These are phyloP conservation scores for Dioctria linearis DNA, from an alignment of 2,888 invertebrate genomes.

Conservation along the genomic window DNA sequence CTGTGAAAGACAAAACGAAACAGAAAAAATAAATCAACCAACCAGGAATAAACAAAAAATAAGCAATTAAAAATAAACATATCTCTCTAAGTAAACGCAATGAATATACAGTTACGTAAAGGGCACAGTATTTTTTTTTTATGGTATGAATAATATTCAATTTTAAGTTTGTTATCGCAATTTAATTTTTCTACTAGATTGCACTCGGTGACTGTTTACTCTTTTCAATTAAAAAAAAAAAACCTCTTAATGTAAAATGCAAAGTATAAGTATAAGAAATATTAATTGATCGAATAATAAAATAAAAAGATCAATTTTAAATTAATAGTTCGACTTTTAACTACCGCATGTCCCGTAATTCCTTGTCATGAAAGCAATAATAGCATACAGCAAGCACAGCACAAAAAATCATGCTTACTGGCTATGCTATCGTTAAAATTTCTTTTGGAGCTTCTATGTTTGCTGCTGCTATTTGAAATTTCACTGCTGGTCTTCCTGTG, in stretches of 20 bases:
- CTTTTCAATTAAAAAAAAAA: conserved; percentile 29
- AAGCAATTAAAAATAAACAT: conserved; percentile 26
- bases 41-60: background rate
- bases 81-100: conserved; percentile 42
- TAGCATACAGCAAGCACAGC: no score
- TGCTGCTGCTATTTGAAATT: no score
- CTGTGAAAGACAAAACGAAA: no score
- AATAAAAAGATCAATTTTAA: conserved; percentile 35
- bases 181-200: conserved; percentile 35
- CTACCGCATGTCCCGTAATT: background rate
- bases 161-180: conserved; percentile 28
- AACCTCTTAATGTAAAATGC: conserved; percentile 37
- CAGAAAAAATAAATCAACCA: no score
- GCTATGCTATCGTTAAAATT: no score
- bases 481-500: no score
- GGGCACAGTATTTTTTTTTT: conserved; percentile 33
- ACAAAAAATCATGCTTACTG: no score
- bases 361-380: no score
- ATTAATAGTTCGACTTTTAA: conserved; percentile 21
- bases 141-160: conserved; percentile 17
- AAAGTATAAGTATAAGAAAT: conserved; percentile 17
- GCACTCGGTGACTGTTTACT: conserved; percentile 41
- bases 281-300: conserved; percentile 32
- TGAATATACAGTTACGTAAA: conserved; percentile 17
- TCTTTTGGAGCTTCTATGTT: no score